Percentiles rank a stretch among this genome's conserved stretches.
Evolutionary conservation across 2,797 vertebrate genomes (phyloP).

Genomic region (Myotis pilosus): DNA sequence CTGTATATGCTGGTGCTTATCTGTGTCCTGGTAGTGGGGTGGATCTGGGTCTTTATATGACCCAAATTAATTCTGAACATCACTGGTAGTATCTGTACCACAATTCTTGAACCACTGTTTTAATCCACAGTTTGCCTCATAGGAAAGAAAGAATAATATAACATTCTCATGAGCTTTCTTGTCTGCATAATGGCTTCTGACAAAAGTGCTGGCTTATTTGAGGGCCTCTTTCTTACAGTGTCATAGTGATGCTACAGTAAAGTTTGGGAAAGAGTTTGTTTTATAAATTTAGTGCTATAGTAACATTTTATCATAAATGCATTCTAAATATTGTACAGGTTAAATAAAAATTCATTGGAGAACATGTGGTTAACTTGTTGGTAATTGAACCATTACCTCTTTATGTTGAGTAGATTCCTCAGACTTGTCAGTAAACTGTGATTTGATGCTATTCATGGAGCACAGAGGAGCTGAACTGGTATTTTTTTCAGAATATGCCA

Average conservation of each 20-base stretch:
- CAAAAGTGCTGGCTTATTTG: background rate
- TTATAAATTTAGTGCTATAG: background rate
- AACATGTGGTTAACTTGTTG: background rate
- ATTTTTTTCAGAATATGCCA: slow-evolving; percentile 20
- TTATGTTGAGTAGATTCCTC: slow-evolving; percentile 37
- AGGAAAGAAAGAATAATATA: background rate
- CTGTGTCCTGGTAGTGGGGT: background rate
- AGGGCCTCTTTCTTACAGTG: background rate
- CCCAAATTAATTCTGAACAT: background rate
- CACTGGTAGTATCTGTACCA: background rate
- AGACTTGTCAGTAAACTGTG: background rate
- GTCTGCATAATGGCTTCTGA: background rate
- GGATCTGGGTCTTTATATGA: background rate
- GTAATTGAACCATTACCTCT: slow-evolving; percentile 42
- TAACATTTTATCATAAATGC: background rate
- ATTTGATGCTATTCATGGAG: background rate
- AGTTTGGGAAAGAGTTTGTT: background rate
- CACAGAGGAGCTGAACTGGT: background rate
- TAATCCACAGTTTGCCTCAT: background rate
- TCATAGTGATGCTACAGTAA: background rate
- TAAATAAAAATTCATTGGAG: background rate
- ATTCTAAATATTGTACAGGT: background rate
- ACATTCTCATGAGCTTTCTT: background rate
- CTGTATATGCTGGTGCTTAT: background rate
- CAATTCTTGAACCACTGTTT: background rate